Evolutionary conservation across 2,113 vertebrate species (phyloP).

Genomic region (Grallaria varia): DNA sequence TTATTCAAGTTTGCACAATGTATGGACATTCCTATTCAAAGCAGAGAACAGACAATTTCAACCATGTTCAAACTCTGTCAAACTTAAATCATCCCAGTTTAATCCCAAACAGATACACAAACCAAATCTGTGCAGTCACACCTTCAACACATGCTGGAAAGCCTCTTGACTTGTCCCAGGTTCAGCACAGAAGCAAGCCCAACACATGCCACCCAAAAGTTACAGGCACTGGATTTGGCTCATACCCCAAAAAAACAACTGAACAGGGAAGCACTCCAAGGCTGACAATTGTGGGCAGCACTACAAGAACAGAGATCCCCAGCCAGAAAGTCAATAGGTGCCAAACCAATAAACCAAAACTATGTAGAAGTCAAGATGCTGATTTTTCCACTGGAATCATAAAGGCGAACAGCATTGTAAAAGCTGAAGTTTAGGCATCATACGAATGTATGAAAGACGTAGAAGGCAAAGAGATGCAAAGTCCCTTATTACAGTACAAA

Average conservation of each 20-base stretch:
- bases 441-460: neutral
- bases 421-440: neutral
- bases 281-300: neutral
- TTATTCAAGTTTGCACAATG: neutral
- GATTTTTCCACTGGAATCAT: neutral
- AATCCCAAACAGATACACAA: neutral
- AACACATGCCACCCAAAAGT: neutral
- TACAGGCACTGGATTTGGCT: neutral
- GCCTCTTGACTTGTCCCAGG: neutral
- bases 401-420: neutral
- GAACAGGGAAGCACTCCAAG: neutral
- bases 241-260: neutral
- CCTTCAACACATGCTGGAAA: neutral
- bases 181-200: neutral
- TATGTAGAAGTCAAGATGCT: neutral
- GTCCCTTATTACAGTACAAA: rapidly evolving
- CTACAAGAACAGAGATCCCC: neutral
- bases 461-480: neutral
- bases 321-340: neutral
- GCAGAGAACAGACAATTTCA: neutral
- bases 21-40: neutral
- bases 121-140: neutral
- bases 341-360: slow-evolving; percentile 28
- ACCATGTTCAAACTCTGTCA: neutral
- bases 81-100: neutral